phyloP scores from a whole-genome alignment of 1,140 invertebrate species.

The Panonychus citri region DNA sequence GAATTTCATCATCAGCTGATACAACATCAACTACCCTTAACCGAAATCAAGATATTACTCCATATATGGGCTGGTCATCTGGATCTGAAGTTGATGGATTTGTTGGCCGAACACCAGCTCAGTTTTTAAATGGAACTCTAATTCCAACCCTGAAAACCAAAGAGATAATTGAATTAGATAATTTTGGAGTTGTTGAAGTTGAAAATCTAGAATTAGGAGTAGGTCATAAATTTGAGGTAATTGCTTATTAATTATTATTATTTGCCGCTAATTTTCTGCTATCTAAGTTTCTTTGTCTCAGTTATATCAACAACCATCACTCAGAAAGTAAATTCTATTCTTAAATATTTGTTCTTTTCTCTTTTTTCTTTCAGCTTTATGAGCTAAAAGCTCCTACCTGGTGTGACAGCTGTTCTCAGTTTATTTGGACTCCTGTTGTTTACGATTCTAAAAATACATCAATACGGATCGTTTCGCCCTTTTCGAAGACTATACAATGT shows the following conservation, averaged over 20 bases:
- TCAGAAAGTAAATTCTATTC: background rate
- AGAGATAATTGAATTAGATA: conserved; percentile 17
- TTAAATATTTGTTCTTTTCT: background rate
- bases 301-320: background rate
- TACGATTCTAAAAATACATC: background rate
- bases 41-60: background rate
- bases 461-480: background rate
- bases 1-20: background rate
- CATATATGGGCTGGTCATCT: no score
- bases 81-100: background rate
- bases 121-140: conserved; percentile 11
- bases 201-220: conserved; percentile 16
- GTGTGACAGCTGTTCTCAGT: conserved; percentile 30
- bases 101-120: background rate
- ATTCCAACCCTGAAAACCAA: conserved; percentile 12
- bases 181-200: conserved; percentile 17
- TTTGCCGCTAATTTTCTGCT: background rate
- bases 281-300: background rate
- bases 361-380: conserved; percentile 7
- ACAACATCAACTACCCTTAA: background rate
- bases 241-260: background rate
- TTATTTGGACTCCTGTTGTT: conserved; percentile 26
- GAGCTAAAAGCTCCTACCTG: conserved; percentile 24
- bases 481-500: conserved; percentile 9
- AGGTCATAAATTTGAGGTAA: conserved; percentile 14